Evolutionary conservation across 2,797 vertebrate species (phyloP).

Genomic region (Anguilla marmorata): DNA sequence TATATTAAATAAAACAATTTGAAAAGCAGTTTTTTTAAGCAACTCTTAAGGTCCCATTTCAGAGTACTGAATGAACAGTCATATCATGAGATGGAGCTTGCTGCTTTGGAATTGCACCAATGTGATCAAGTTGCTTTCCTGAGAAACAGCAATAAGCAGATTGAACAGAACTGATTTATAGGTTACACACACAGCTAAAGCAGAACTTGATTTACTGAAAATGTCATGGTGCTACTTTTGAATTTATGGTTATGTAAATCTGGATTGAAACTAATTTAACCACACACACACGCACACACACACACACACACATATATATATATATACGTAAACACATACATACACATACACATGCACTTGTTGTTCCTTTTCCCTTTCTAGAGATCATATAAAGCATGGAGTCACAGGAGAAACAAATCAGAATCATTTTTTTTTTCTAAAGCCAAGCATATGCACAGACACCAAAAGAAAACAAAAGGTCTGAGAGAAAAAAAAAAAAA

Average conservation of each 20-base stretch:
- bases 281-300: background rate
- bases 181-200: background rate
- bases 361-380: background rate
- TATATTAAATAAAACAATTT: background rate
- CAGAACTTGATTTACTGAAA: background rate
- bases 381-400: background rate
- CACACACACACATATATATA: background rate
- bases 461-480: background rate
- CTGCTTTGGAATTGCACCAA: background rate
- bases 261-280: background rate
- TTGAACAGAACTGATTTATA: constrained; percentile 26
- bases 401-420: background rate
- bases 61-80: background rate
- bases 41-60: background rate
- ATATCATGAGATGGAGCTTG: background rate
- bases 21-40: background rate
- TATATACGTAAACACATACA: background rate
- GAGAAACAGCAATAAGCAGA: background rate
- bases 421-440: background rate
- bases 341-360: background rate
- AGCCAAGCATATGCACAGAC: background rate
- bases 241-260: constrained; percentile 4
- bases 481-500: background rate
- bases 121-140: constrained; percentile 3
- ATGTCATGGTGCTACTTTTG: constrained; percentile 14